These are phyloP conservation scores for Blastomussa wellsi DNA, from an alignment of 92 coral and sea anemone genomes.

Conservation along the genomic window DNA sequence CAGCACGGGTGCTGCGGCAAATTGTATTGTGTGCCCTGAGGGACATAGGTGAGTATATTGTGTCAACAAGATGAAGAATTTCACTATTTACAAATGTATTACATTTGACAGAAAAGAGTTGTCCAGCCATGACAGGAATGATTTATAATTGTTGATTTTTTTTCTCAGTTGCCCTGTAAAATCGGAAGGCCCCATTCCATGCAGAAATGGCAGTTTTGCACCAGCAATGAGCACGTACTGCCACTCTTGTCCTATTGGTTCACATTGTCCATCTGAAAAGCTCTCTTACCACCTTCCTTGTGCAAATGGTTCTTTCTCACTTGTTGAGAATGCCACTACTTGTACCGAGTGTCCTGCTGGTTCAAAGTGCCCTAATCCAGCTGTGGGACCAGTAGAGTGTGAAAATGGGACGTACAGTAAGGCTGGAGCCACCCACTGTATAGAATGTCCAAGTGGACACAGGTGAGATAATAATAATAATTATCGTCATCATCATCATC, in stretches of 20 bases:
- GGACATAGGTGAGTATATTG: conserved; percentile 72
- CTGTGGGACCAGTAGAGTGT: conserved; percentile 60
- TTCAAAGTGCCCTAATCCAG: conserved; percentile 65
- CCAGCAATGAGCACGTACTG: conserved; percentile 51
- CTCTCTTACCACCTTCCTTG: conserved; percentile 54
- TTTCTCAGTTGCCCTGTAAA: conserved; percentile 61
- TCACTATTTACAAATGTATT: background rate
- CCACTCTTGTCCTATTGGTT: conserved; percentile 61
- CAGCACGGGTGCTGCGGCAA: conserved; percentile 71
- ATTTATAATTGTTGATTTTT: background rate
- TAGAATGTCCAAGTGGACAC: conserved; percentile 81
- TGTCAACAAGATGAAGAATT: background rate
- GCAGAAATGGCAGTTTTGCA: conserved; percentile 66
- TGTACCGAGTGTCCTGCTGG: conserved; percentile 75
- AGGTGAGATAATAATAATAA: conserved; percentile 61
- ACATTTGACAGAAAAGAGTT: background rate
- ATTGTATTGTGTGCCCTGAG: conserved; percentile 88
- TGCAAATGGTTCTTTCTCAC: conserved; percentile 62
- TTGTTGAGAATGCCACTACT: conserved; percentile 38
- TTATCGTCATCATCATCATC: too few relatives aligned
- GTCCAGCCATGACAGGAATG: too few relatives aligned
- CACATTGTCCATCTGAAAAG: conserved; percentile 59
- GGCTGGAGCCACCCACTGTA: conserved; percentile 74
- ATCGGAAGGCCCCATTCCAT: conserved; percentile 48
- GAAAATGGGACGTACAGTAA: conserved; percentile 72